Conservation (phyloP, 2,113 vertebrate species). For the Dascyllus trimaculatus region DNA sequence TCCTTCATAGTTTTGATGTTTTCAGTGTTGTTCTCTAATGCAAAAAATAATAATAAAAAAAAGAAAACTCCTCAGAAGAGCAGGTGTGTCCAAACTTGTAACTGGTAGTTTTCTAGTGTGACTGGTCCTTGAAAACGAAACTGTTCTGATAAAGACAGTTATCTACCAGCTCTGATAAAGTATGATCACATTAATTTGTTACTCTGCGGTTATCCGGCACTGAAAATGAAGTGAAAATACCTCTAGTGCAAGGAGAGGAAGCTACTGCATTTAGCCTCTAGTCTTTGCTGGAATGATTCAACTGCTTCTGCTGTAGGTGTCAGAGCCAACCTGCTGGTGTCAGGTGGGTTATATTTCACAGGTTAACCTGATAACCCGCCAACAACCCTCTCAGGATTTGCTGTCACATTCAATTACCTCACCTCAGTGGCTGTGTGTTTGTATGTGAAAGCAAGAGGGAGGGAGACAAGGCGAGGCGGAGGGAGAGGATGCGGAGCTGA, state of each 20-base stretch:
- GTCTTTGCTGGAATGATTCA: slow-evolving; percentile 62
- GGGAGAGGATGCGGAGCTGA: slow-evolving; percentile 4
- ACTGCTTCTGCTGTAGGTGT: slow-evolving; percentile 57
- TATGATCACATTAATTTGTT: slow-evolving; percentile 1
- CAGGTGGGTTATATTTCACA: slow-evolving; percentile 75
- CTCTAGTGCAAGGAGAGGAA: slow-evolving; percentile 18
- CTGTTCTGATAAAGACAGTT: neutral
- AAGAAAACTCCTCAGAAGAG: too few species aligned
- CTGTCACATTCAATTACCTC: slow-evolving; percentile 76
- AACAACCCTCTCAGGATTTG: slow-evolving; percentile 70
- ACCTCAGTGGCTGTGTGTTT: slow-evolving; percentile 53
- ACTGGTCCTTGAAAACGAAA: neutral
- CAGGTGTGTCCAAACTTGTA: too few species aligned
- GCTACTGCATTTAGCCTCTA: slow-evolving; percentile 44
- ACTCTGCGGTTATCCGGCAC: neutral
- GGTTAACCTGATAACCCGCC: slow-evolving; percentile 78
- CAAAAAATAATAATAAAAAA: too few species aligned
- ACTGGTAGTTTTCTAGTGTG: too few species aligned
- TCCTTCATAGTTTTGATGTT: too few species aligned
- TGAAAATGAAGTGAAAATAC: neutral
- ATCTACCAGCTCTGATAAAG: neutral
- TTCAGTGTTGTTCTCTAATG: too few species aligned
- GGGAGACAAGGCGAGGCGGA: neutral
- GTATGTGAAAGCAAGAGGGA: slow-evolving; percentile 41
- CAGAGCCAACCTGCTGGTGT: slow-evolving; percentile 63